Evolutionary conservation across 2,888 invertebrate genomes (phyloP).

Genomic region (Entomobrya multifasciata): DNA sequence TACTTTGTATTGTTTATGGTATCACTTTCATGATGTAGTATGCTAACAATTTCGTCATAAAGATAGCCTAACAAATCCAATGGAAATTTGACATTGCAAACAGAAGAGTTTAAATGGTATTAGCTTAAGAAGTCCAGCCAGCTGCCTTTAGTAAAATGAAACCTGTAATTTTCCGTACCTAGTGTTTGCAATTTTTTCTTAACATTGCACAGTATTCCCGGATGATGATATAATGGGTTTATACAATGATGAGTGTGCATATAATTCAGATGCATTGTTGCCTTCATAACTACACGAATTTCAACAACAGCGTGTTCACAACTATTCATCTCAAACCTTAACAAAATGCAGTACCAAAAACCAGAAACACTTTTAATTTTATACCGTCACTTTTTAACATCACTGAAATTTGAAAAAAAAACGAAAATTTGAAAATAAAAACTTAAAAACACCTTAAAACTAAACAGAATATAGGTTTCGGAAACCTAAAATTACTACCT

Average conservation of each 20-base stretch:
- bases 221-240: neutral
- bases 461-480: too few species aligned
- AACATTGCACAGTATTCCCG: neutral
- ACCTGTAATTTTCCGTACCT: neutral
- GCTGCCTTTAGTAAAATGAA: neutral
- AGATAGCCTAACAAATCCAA: neutral
- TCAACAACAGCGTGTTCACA: too few species aligned
- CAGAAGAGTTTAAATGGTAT: neutral
- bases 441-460: too few species aligned
- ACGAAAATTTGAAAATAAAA: too few species aligned
- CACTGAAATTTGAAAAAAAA: too few species aligned
- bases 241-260: neutral
- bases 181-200: neutral
- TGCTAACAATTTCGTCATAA: neutral
- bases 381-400: too few species aligned
- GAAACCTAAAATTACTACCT: too few species aligned
- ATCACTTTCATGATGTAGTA: neutral
- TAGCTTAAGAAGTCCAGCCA: neutral
- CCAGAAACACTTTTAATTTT: too few species aligned
- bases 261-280: neutral
- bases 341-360: too few species aligned
- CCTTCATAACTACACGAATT: neutral
- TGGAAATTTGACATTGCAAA: neutral
- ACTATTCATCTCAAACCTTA: too few species aligned
- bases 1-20: neutral